Percentiles rank a stretch among this genome's conserved stretches.
Conservation (phyloP, 37 sponge, comb jelly and placozoan species). For the Chondrilla cf. caribensis region DNA sequence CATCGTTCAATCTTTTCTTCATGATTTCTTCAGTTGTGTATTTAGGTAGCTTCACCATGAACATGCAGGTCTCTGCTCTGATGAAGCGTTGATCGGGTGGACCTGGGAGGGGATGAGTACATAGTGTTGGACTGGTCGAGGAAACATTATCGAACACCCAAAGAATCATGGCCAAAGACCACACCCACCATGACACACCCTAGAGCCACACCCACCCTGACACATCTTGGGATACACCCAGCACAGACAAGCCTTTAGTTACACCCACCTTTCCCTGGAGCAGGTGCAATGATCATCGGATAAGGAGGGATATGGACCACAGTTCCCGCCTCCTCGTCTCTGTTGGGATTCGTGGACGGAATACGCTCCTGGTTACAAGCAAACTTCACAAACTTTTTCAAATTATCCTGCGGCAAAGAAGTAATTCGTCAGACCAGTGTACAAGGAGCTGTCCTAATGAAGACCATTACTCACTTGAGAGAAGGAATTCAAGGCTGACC, state of each 20-base stretch:
- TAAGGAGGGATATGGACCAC: constrained; percentile 87
- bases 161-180: too few relatives aligned
- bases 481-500: constrained; percentile 87
- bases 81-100: constrained; percentile 85
- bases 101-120: constrained; percentile 37
- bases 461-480: constrained; percentile 56
- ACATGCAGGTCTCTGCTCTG: constrained; percentile 96
- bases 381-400: constrained; percentile 95
- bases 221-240: not conserved
- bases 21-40: constrained; percentile 85
- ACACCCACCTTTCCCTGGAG: constrained; percentile 74
- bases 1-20: constrained; percentile 80
- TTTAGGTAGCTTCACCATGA: constrained; percentile 95
- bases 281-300: constrained; percentile 97
- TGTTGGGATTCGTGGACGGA: constrained; percentile 82
- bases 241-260: not conserved
- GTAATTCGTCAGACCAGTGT: not conserved
- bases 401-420: constrained; percentile 67
- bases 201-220: not conserved
- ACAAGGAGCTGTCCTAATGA: not conserved
- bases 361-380: constrained; percentile 99
- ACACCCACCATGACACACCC: not conserved
- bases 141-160: too few relatives aligned
- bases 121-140: too few relatives aligned
- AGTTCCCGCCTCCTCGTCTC: constrained; percentile 56